Conservation (phyloP, 2,113 vertebrate genomes). For the Spermophilus dauricus region DNA sequence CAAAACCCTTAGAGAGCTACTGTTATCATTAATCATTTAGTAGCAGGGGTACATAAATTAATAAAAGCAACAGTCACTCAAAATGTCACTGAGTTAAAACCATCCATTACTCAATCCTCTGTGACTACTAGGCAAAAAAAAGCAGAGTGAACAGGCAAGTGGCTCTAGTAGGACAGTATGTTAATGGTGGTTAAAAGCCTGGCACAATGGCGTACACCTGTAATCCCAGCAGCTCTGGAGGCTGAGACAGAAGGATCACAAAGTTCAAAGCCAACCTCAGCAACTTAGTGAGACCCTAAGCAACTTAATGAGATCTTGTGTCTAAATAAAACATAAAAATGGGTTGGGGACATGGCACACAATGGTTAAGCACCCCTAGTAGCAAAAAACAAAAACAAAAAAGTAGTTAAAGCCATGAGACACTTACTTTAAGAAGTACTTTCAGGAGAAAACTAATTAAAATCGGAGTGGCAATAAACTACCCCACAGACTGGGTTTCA, state of each 20-base stretch:
- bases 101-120: not conserved
- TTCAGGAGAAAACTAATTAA: slow-evolving; percentile 37
- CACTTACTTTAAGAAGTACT: slow-evolving; percentile 20
- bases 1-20: not conserved
- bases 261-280: too few relatives aligned
- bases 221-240: too few relatives aligned
- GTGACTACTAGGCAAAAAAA: not conserved
- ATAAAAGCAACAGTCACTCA: slow-evolving; percentile 63
- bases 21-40: slow-evolving; percentile 62
- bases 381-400: not conserved
- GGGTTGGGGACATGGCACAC: too few relatives aligned
- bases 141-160: not conserved
- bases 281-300: too few relatives aligned
- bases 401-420: not conserved
- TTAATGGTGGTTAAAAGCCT: not conserved
- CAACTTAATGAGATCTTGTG: too few relatives aligned
- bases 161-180: slow-evolving; percentile 15
- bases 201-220: too few relatives aligned
- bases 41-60: slow-evolving; percentile 18
- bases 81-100: not conserved
- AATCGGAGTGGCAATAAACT: not conserved
- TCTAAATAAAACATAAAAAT: too few relatives aligned
- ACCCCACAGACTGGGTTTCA: not conserved
- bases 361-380: too few relatives aligned
- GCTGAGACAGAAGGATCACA: too few relatives aligned